Evolutionary conservation across 2,888 invertebrate genomes (phyloP), one percentile per base, ranked within the genome.

Genomic region (Netelia melanura): DNA sequence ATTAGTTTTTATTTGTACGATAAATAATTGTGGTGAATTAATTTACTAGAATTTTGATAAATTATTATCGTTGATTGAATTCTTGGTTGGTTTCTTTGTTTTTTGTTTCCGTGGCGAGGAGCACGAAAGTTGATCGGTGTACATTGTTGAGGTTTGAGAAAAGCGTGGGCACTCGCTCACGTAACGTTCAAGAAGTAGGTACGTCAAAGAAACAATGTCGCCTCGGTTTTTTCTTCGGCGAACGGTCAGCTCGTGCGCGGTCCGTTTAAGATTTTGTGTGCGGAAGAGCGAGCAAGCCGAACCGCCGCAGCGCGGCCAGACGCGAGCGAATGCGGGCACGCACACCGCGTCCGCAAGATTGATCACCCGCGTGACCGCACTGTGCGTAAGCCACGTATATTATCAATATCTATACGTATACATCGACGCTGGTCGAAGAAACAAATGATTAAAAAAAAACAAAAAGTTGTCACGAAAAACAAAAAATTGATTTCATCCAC

Each of bases 291-390:
- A n/a, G 14, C 54, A 74, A 83, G 30, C 78, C 21, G 68, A 76
- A 52, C 71, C 52, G 70, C 54, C 80, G 52, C 17, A 25, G 61
- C 52, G 25, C 43, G 71, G 68, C 56, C 62, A 17, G 9, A 48
- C 52, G 1, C 56, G 56, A 79, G 56, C 44, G 78, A 74, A 65
- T 72, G 64, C 78, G 78, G 71, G 70, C 85, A 83, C 81, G 86
- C 86, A 86, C 72, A 85, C 85, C 64, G 80, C 83, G 81, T 87
- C 86, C 86, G 85, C 86, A 87, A 89, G 88, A 90, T 90, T 90
- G 88, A 90, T 90, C 89, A 89, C 86, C 85, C 86, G 87, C 86
- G 86, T 85, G 88, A 89, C 88, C 88, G 84, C 89, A 86, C 74
- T 86, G 85, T 84, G 88, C 86, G 86, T 87, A 86, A 86, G 78